Conservation (phyloP, 2,797 vertebrate genomes). For the Hozukius guyotensis region DNA sequence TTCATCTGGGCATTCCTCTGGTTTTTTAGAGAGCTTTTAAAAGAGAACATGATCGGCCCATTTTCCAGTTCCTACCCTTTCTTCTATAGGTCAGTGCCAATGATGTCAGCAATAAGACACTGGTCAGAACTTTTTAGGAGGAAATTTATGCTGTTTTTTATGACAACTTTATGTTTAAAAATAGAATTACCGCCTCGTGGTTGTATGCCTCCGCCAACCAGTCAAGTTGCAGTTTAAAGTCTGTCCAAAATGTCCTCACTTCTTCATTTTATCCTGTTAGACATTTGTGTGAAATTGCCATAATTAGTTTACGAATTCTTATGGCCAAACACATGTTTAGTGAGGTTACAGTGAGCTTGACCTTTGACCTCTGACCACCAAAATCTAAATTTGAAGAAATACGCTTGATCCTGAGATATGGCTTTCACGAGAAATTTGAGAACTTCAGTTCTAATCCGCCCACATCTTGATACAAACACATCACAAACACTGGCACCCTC, state of each 20-base stretch:
- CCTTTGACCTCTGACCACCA: background rate
- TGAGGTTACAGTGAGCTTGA: background rate
- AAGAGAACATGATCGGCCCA: background rate
- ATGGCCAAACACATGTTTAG: background rate
- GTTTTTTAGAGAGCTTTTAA: background rate
- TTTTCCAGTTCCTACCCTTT: slow-evolving; percentile 8
- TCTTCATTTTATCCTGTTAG: background rate
- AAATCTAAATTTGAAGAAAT: background rate
- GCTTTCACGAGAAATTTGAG: no score
- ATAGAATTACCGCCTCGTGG: background rate
- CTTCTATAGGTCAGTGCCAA: background rate
- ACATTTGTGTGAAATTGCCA: background rate
- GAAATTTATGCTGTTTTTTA: background rate
- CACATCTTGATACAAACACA: no score
- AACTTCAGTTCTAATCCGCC: no score
- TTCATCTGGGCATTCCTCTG: background rate
- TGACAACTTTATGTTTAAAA: background rate
- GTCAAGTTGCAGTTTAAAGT: background rate
- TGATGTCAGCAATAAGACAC: background rate
- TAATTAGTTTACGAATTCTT: accelerated
- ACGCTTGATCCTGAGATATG: no score
- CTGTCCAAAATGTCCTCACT: background rate
- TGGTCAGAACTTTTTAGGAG: background rate
- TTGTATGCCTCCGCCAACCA: background rate
- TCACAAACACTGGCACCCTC: no score